Base-by-base conservation (phyloP, 92 coral and sea anemone genomes). In the Pocillopora meandrina region DNA sequence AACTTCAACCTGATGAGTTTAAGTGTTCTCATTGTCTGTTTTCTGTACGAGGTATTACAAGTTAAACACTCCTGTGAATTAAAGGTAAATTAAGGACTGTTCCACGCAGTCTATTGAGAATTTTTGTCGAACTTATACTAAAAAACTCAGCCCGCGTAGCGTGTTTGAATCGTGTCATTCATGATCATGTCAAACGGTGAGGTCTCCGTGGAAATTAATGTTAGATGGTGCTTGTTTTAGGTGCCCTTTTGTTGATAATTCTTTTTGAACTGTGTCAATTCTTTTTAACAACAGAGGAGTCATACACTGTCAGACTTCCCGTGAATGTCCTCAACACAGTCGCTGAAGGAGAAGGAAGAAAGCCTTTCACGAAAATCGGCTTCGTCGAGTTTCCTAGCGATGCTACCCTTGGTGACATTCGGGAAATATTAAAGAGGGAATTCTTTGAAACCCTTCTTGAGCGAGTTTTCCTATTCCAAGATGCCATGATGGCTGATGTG, bases 361-460 rank as follows among this genome's bases (percentile, higher is more conserved):
- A 77, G n/a, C 91, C 89, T 2, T 81, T 90, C 70, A 90, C 84
- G 62, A 90, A 92, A 72, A 90, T 92, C 65, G 95, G 93, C 65
- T 90, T 87, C 87, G 67, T 92, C 71, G 95, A 92, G 56, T 77
- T 84, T 52, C 81, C 91, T 47, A 83, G 87, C 64, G 91, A 87
- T 82, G 78, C 94, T 35, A 79, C 78, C 1, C 88, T 92, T 26
- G 69, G 83, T 19, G 87, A 76, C 13, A 73, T 84, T 56, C 89
- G 95, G 9, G 60, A 62, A 17, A 77, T 56, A 20, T 72, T 92
- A 42, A 76, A 61, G 57, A 58, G 56, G 56, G 84, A 78, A 12
- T 90, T 90, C 78, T 56, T 72, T 18, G 76, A 59, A 18, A 15
- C 49, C 35, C 66, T 90, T 9, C 77, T 60, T 11, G 81, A 85